Evolutionary conservation across 2,888 invertebrate species (phyloP).

Genomic region (Neria commutata): DNA sequence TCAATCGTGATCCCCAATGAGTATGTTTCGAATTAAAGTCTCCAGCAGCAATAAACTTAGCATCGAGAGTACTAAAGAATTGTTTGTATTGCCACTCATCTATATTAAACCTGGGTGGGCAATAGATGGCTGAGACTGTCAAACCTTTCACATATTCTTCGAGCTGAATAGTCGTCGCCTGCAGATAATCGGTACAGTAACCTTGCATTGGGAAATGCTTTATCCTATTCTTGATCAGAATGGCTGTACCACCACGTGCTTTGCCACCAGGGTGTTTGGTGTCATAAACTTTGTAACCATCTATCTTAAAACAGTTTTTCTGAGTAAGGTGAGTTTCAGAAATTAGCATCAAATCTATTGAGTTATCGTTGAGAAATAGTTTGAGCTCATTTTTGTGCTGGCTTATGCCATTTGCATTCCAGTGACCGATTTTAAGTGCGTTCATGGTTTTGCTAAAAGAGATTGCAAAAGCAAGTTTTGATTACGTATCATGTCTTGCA

Average conservation of each 20-base stretch:
- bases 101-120: background rate
- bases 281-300: background rate
- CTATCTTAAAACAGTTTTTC: background rate
- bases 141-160: background rate
- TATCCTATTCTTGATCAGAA: background rate
- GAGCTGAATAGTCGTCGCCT: background rate
- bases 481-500: too few relatives aligned
- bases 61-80: background rate
- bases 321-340: background rate
- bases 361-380: background rate
- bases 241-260: background rate
- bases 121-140: background rate
- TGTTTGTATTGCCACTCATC: background rate
- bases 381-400: background rate
- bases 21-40: background rate
- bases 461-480: too few relatives aligned
- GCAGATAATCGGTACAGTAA: background rate
- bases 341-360: slow-evolving; percentile 1
- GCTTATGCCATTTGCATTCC: background rate
- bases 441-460: too few relatives aligned
- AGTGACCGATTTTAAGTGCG: background rate
- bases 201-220: background rate
- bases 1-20: background rate
- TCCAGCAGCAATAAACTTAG: slow-evolving; percentile 6
- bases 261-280: background rate